Base-by-base conservation (phyloP, 2,113 vertebrate genomes). In the Setophaga petechia region DNA sequence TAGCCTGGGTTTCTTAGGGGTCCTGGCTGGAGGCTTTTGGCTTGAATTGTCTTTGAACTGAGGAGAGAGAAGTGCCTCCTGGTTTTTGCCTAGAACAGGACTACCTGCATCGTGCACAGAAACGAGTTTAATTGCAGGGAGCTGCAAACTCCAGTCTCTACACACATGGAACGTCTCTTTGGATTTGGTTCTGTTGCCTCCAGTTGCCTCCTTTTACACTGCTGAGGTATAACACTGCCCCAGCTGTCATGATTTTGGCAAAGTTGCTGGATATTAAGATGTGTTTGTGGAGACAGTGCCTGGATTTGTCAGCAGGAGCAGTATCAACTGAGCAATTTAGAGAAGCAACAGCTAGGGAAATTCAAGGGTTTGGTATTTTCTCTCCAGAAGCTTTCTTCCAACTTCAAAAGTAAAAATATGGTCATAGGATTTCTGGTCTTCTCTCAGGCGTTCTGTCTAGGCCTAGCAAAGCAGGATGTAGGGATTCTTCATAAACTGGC, bases 191-290 rank as follows among this genome's bases (percentile, higher is more conserved):
- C 17, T 1, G 1, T 44, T 69, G 41, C 37, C 16, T 75, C 65
- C 33, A 3, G 3, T 39, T 78, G 37, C 33, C 30, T 61, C 33
- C 27, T 43, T 28, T 71, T 62, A 27, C 10, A 1, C 15, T n/a
- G 31, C 47, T 41, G 73, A 69, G n/a, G 20, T 46, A 28, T 49
- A 58, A 54, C 46, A 39, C 19, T 22, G 6, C 51, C 66, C 17
- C 22, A 43, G 20, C 23, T 57, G 5, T 31, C 52, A 51, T 0
- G 3, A 16, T 1, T 3, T 28, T 31, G 51, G 16, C 12, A 21
- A 27, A 0, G 72, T 75, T 71, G 13, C 25, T 63, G 47, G 35
- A 5, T 59, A 27, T 75, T 76, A 14, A 21, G 30, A 25, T 51
- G 10, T 3, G 2, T 71, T 81, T 84, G 13, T 41, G n/a, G 37